Evolutionary conservation across 1,140 invertebrate genomes (phyloP).

Genomic region (Elysia chlorotica): DNA sequence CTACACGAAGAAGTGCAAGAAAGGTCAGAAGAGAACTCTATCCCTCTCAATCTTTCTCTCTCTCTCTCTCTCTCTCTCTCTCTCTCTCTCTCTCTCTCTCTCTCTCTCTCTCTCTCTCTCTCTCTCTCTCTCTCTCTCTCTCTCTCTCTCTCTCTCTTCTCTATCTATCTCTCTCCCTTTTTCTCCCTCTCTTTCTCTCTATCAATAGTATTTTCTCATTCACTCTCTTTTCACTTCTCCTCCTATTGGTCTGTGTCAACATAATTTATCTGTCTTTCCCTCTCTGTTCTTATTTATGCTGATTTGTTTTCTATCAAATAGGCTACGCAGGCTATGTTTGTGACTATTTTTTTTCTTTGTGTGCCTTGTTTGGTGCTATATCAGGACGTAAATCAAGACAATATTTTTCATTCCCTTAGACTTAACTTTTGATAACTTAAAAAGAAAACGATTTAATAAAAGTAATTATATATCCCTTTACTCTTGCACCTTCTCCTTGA

Average conservation of each 20-base stretch:
- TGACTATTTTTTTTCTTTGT: too few relatives aligned
- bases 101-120: too few relatives aligned
- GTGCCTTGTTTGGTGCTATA: too few relatives aligned
- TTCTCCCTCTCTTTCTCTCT: not conserved
- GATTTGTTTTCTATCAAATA: too few relatives aligned
- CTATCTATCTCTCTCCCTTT: not conserved
- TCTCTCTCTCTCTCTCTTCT: not conserved
- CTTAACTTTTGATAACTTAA: not conserved
- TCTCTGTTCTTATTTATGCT: too few relatives aligned
- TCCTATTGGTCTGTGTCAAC: too few relatives aligned
- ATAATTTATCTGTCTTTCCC: too few relatives aligned
- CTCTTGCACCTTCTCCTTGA: not conserved
- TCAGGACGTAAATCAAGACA: not conserved
- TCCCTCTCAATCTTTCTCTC: slow-evolving; percentile 12
- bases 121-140: not conserved
- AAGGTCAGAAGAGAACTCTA: slow-evolving; percentile 14
- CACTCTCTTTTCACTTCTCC: not conserved
- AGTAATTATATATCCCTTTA: not conserved
- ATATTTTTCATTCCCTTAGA: not conserved
- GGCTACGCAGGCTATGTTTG: too few relatives aligned
- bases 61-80: not conserved
- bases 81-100: not conserved
- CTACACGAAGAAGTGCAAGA: slow-evolving; percentile 38
- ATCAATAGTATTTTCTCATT: not conserved
- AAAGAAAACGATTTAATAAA: not conserved